Evolutionary conservation across 2,888 invertebrate genomes (phyloP), one percentile per base, ranked within the genome.

Genomic region (Serripes groenlandicus): DNA sequence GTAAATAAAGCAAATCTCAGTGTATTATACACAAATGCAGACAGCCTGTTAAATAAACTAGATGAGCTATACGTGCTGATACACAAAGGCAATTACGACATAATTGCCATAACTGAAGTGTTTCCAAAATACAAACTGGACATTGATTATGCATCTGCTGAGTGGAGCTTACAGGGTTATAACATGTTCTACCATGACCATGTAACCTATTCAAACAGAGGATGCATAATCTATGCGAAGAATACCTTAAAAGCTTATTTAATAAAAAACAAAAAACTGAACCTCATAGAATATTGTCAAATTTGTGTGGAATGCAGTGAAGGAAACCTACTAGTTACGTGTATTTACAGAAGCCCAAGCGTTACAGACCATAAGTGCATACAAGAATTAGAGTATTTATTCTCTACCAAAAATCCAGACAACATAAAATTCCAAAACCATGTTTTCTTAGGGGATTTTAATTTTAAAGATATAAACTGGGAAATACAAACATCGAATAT

Each of bases 261-360:
- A n/a, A n/a, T n/a, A n/a, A n/a, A n/a, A n/a, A n/a, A n/a, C n/a
- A n/a, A n/a, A n/a, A n/a, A n/a, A n/a, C n/a, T n/a, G n/a, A n/a
- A n/a, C n/a, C n/a, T n/a, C n/a, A n/a, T n/a, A n/a, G n/a, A n/a
- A n/a, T n/a, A n/a, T n/a, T n/a, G n/a, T n/a, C n/a, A n/a, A n/a
- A n/a, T n/a, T n/a, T n/a, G n/a, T n/a, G n/a, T n/a, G n/a, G n/a
- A n/a, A n/a, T n/a, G n/a, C n/a, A n/a, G n/a, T n/a, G n/a, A n/a
- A n/a, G n/a, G n/a, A n/a, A n/a, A n/a, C n/a, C n/a, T n/a, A n/a
- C n/a, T n/a, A n/a, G 15, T 62, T 15, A 34, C 62, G 11, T 62
- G 62, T n/a, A 62, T 62, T 21, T 62, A 62, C 62, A 62, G 62
- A 34, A 62, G 62, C 30, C 62, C 62, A 62, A 62, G 34, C 34